A percentile compares a stretch with the other conserved stretches of the same genome.
phyloP scores from a whole-genome alignment of 2,888 invertebrate genomes.

The Euzophera pinguis region DNA sequence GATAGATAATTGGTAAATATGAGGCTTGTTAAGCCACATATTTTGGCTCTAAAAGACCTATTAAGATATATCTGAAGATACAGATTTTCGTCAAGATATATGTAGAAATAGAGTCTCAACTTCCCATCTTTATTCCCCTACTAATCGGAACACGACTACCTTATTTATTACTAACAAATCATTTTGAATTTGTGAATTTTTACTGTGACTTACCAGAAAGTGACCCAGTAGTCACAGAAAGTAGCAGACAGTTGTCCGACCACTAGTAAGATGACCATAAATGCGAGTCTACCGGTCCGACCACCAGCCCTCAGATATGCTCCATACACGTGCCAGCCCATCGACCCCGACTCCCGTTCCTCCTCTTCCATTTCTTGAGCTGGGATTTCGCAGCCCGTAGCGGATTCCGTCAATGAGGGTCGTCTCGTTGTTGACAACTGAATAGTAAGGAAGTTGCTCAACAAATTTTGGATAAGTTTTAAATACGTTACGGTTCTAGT shows the following conservation, averaged over 20 bases:
- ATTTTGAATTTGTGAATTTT: no score
- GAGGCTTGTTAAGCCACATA: no score
- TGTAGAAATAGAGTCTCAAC: no score
- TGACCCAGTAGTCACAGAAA: slow-evolving; percentile 87
- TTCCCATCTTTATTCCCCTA: no score
- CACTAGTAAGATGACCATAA: slow-evolving; percentile 79
- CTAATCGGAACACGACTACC: no score
- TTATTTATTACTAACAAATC: no score
- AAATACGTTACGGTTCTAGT: no score
- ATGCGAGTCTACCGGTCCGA: slow-evolving; percentile 69
- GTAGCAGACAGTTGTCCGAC: slow-evolving; percentile 84
- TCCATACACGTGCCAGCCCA: slow-evolving; percentile 82
- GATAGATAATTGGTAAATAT: not conserved
- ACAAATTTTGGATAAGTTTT: not conserved
- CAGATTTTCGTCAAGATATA: no score
- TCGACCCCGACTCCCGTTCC: slow-evolving; percentile 81
- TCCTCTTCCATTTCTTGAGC: slow-evolving; percentile 82
- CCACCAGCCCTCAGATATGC: slow-evolving; percentile 82
- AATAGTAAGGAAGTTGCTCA: slow-evolving; percentile 21
- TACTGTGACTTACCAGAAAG: slow-evolving; percentile 80
- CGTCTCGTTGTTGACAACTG: slow-evolving; percentile 69
- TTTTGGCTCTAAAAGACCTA: no score
- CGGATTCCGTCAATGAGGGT: slow-evolving; percentile 69
- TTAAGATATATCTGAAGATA: no score
- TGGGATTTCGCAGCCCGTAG: slow-evolving; percentile 53